Base-by-base conservation (phyloP, 2,888 invertebrate species). In the Chelonus formosanus region DNA sequence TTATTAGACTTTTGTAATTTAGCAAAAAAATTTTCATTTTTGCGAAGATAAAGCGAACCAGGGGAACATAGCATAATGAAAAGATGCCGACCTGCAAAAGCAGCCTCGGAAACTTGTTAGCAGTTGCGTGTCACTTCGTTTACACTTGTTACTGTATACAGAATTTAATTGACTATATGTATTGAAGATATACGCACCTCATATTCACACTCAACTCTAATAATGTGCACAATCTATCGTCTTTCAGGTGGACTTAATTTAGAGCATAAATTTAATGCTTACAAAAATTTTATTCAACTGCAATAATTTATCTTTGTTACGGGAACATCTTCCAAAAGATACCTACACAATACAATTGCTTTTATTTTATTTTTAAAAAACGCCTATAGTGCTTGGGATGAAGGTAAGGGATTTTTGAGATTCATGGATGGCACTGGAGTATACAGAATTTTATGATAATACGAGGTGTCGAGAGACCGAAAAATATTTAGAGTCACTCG, bases 51-150 rank as follows among this genome's bases (percentile, higher is more conserved):
- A 31, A 44, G 48, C 43, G 56, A 54, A 52, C 48, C 47, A 54
- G 20, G 20, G 20, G 20, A 20, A 20, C 20, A 52, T 61, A 60
- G 35, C 62, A 64, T 56, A 57, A 57, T 65, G 68, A 10, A 66
- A 69, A 63, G 64, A 62, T 65, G 65, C 67, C 70, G 65, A 73
- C 75, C 72, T 75, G 73, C 71, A 74, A 74, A 71, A 73, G 71
- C 74, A 73, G 72, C 72, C 73, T 68, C 70, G 59, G 70, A 64
- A 71, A 70, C 75, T 79, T 71, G 75, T 79, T 80, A 79, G 79
- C 78, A 70, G 64, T 71, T 70, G 70, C 70, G 70, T 76, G 79
- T 76, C 74, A 78, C 73, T 75, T 79, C 73, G 74, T 80, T 80
- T 73, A 75, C 79, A 69, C 45, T 44, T 8, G 32, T 57, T 43